Conservation (phyloP, 2,113 vertebrate species). For the Psittacula cyanocephala region DNA sequence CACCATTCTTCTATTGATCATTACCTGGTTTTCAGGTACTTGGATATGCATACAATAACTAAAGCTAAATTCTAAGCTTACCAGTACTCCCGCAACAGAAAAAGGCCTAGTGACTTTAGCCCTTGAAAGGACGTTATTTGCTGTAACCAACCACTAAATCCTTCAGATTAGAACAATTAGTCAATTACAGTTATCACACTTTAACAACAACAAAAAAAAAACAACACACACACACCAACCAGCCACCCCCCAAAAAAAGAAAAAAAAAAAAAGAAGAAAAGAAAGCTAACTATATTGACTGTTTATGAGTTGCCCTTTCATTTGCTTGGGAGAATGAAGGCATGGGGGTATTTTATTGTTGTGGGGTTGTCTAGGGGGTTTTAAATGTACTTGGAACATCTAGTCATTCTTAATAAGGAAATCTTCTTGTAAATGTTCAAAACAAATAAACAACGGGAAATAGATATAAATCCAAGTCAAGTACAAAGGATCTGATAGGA, state of each 20-base stretch:
- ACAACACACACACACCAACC: not conserved
- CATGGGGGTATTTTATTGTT: not conserved
- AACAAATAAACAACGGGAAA: not conserved
- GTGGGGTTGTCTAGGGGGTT: not conserved
- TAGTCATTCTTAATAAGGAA: not conserved
- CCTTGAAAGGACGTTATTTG: not conserved
- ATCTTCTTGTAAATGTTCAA: not conserved
- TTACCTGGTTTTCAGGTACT: not conserved
- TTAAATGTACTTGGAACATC: not conserved
- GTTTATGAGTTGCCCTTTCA: not conserved
- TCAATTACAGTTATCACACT: not conserved
- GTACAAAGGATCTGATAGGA: fast-evolving
- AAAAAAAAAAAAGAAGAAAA: not conserved
- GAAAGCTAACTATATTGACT: not conserved
- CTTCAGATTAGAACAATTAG: not conserved
- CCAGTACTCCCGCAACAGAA: not conserved
- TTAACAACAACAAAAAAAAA: too few species aligned
- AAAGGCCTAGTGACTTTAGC: not conserved
- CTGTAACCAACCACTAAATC: not conserved
- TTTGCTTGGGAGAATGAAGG: not conserved
- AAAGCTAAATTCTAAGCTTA: not conserved
- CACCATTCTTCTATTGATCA: not conserved
- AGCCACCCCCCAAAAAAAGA: not conserved
- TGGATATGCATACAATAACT: not conserved
- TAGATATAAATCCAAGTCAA: not conserved